These are phyloP conservation scores for Herpailurus yagouaroundi DNA, from an alignment of 2,113 vertebrate species.

Conservation along the genomic window DNA sequence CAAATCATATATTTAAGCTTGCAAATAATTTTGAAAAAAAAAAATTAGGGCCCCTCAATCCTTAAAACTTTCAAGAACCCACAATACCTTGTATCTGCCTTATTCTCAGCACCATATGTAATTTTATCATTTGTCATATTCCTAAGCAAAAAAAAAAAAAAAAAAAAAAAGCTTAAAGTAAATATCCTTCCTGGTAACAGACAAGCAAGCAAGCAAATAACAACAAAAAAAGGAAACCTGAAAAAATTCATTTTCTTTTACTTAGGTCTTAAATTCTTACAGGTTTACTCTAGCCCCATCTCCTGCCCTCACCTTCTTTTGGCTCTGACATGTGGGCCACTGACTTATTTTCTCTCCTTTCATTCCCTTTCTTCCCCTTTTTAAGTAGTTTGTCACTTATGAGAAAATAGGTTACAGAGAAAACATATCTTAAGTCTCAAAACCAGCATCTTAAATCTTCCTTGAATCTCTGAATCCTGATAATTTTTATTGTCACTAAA, in stretches of 20 bases:
- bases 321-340: not conserved
- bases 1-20: not conserved
- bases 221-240: not conserved
- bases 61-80: not conserved
- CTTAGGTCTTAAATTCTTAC: not conserved
- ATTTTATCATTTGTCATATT: not conserved
- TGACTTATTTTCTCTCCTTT: not conserved
- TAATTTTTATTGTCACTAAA: not conserved
- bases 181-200: not conserved
- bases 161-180: not conserved
- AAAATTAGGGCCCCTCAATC: not conserved
- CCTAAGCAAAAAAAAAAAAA: not conserved
- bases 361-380: not conserved
- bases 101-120: not conserved
- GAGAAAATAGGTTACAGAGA: not conserved
- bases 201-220: not conserved
- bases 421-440: constrained; percentile 15
- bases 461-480: not conserved
- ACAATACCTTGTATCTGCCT: not conserved
- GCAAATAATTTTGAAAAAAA: constrained; percentile 34
- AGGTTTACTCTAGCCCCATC: not conserved
- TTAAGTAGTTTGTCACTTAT: not conserved
- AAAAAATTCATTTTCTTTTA: constrained; percentile 34
- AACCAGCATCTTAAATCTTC: not conserved
- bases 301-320: not conserved